A percentile compares a stretch with the other conserved stretches of the same genome.
phyloP scores from a whole-genome alignment of 2,113 vertebrate genomes.

The Pica pica region DNA sequence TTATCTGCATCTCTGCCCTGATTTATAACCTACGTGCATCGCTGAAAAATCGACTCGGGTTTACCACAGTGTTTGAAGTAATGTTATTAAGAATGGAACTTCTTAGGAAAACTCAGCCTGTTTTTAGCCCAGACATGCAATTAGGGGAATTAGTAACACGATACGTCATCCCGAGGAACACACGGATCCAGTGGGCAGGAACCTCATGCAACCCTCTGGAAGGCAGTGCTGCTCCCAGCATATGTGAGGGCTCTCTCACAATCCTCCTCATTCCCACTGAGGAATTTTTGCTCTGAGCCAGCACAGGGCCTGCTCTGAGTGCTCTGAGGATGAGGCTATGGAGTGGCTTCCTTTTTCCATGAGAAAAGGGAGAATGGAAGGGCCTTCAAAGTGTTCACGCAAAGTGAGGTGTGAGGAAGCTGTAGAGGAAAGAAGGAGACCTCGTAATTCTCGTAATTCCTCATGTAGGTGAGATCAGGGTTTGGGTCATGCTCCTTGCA shows the following conservation, averaged over 20 bases:
- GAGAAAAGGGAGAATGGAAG: neutral
- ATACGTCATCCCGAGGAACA: conserved; percentile 61
- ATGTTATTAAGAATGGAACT: conserved; percentile 71
- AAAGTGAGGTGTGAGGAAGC: fast-evolving
- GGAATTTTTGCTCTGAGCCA: neutral
- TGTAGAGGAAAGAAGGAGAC: neutral
- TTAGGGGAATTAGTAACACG: conserved; percentile 77
- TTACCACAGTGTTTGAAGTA: conserved; percentile 62
- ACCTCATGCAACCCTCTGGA: conserved; percentile 49
- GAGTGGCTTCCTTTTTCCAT: neutral
- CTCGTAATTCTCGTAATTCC: neutral
- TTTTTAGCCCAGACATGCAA: conserved; percentile 77
- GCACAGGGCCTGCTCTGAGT: neutral
- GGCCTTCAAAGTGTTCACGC: fast-evolving
- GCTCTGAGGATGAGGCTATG: neutral
- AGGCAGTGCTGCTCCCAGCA: conserved; percentile 22
- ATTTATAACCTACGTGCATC: conserved; percentile 51
- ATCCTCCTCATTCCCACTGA: neutral
- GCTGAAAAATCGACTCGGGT: conserved; percentile 41
- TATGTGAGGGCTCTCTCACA: neutral
- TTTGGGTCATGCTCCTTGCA: neutral
- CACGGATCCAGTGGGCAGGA: conserved; percentile 35
- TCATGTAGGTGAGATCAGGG: neutral
- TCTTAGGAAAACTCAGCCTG: conserved; percentile 75
- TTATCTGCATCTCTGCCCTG: conserved; percentile 37